These are phyloP conservation scores for Austrolebias charrua DNA, from an alignment of 2,797 vertebrate genomes.

Conservation along the genomic window DNA sequence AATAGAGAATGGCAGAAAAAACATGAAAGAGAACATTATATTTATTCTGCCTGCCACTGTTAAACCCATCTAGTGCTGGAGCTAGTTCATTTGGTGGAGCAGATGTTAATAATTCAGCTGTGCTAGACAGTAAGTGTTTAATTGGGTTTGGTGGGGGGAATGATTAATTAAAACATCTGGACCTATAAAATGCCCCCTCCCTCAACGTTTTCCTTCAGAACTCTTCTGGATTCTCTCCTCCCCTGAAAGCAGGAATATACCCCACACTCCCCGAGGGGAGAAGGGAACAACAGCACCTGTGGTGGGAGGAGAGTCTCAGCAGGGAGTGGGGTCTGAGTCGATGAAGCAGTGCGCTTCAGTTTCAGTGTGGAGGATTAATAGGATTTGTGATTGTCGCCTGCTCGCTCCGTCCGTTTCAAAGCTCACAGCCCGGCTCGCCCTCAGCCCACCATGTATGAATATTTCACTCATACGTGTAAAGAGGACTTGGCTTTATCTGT, in stretches of 20 bases:
- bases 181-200: conserved; percentile 60
- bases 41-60: conserved; percentile 41
- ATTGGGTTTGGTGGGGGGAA: conserved; percentile 62
- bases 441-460: conserved; percentile 9
- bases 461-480: conserved; percentile 9
- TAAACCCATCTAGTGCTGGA: conserved; percentile 44
- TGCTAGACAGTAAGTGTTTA: conserved; percentile 70
- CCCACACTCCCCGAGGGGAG: conserved; percentile 32
- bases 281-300: conserved; percentile 30
- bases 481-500: conserved; percentile 18
- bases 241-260: conserved; percentile 15
- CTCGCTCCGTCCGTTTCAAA: conserved; percentile 52
- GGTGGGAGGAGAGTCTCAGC: conserved; percentile 31
- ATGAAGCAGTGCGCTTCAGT: conserved; percentile 45
- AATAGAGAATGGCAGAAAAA: conserved; percentile 14
- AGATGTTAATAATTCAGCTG: conserved; percentile 74
- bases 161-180: conserved; percentile 76
- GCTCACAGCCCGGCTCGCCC: neutral
- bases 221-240: too few species aligned
- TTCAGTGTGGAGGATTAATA: conserved; percentile 59
- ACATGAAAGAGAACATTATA: conserved; percentile 38
- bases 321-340: conserved; percentile 31
- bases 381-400: conserved; percentile 55
- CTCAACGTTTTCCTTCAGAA: conserved; percentile 33
- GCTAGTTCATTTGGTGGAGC: conserved; percentile 59